These are phyloP conservation scores for Parazoanthus darwini DNA, from an alignment of 92 coral and sea anemone genomes.

Conservation along the genomic window DNA sequence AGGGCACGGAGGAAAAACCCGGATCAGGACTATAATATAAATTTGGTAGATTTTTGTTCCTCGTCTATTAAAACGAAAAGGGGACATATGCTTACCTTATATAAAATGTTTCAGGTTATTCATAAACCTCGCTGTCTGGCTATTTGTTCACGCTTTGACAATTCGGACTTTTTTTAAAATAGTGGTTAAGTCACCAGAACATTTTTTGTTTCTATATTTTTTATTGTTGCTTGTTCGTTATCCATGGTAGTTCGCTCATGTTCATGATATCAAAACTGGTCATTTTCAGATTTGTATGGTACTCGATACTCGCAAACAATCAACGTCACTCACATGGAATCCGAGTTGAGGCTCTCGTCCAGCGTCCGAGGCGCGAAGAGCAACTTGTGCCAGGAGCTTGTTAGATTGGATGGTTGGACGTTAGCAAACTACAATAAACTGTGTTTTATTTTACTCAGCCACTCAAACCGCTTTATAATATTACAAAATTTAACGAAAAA, in stretches of 20 bases:
- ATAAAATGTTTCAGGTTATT: too few species aligned
- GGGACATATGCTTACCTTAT: neutral
- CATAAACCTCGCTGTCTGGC: neutral
- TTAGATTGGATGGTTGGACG: neutral
- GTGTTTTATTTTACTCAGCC: too few species aligned
- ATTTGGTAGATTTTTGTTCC: too few species aligned
- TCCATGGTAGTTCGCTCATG: neutral
- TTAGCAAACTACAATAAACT: too few species aligned
- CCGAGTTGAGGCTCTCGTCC: neutral
- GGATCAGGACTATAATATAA: too few species aligned
- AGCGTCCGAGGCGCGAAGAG: slow-evolving; percentile 1
- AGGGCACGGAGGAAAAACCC: too few species aligned
- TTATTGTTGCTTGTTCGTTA: neutral
- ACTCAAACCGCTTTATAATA: too few species aligned
- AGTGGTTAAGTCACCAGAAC: too few species aligned
- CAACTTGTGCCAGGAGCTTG: slow-evolving; percentile 23
- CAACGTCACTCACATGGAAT: slow-evolving; percentile 27
- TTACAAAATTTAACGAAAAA: neutral
- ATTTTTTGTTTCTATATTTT: too few species aligned
- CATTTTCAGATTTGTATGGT: neutral
- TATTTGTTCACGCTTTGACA: neutral
- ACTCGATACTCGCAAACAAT: neutral
- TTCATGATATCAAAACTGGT: neutral
- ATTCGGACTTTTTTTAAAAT: too few species aligned
- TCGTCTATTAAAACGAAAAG: neutral